Conservation (phyloP, 1,140 invertebrate genomes). For the Pectinophora gossypiella region DNA sequence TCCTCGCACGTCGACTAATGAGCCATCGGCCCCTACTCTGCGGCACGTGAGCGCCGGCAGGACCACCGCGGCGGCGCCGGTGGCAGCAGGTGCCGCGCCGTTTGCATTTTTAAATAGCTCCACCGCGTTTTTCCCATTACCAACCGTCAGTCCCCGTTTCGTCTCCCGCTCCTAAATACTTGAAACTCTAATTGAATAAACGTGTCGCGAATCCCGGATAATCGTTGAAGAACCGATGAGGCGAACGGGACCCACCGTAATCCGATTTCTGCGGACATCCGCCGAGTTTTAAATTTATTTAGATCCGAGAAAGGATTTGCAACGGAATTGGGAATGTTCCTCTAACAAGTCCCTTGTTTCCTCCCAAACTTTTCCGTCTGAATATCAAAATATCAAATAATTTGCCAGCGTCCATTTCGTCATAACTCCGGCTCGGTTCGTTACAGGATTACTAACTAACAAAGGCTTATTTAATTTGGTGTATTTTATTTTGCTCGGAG, state of each 20-base stretch:
- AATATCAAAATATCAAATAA: constrained; percentile 26
- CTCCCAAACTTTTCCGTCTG: constrained; percentile 12
- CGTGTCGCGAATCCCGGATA: constrained; percentile 37
- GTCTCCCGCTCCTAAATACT: constrained; percentile 26
- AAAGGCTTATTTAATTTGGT: neutral
- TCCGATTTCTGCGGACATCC: too few species aligned
- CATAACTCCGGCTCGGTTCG: neutral
- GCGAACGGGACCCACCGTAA: too few species aligned
- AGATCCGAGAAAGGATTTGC: constrained; percentile 19
- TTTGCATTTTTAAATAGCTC: constrained; percentile 24
- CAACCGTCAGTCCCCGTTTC: neutral
- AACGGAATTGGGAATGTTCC: constrained; percentile 13
- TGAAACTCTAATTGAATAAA: constrained; percentile 44
- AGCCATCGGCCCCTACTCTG: neutral
- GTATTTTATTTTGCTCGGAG: neutral
- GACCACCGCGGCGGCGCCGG: neutral
- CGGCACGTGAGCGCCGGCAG: too few species aligned
- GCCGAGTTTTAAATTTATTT: too few species aligned
- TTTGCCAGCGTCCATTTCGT: neutral
- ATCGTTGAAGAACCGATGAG: constrained; percentile 13
- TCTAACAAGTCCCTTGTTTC: constrained; percentile 26
- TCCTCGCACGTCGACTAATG: too few species aligned
- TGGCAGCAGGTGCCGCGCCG: constrained; percentile 10
- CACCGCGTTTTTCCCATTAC: constrained; percentile 16
- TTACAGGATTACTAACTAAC: neutral